phyloP scores from a whole-genome alignment of 2,888 invertebrate species.

The Sicus ferrugineus region DNA sequence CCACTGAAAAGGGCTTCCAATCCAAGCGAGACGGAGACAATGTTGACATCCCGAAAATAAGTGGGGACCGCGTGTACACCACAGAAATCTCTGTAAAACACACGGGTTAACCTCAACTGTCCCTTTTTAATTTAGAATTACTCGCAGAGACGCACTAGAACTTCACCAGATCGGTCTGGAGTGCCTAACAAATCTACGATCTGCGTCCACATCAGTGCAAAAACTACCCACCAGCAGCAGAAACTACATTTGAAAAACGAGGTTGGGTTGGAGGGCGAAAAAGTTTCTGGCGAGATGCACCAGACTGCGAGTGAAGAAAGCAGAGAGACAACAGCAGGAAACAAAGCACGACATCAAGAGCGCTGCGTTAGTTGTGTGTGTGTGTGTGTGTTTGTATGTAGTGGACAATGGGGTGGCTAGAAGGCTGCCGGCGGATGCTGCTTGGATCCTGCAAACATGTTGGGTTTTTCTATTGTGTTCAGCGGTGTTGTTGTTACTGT shows the following conservation, averaged over 20 bases:
- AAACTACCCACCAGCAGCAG: not conserved
- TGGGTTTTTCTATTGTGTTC: constrained; percentile 42
- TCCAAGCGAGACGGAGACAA: no score
- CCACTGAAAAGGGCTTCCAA: no score
- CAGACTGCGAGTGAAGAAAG: not conserved
- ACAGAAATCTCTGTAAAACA: no score
- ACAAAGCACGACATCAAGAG: constrained; percentile 8
- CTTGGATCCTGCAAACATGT: not conserved
- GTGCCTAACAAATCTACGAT: no score
- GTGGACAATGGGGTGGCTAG: no score
- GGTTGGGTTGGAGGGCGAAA: not conserved
- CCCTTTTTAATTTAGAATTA: no score
- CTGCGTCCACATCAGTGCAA: no score
- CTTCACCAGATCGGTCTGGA: no score
- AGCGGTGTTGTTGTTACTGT: constrained; percentile 44
- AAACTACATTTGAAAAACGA: constrained; percentile 6
- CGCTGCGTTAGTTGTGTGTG: constrained; percentile 10
- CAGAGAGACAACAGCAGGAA: constrained; percentile 11
- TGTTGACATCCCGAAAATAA: no score
- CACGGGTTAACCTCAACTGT: no score
- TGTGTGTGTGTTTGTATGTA: not conserved
- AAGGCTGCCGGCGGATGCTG: not conserved
- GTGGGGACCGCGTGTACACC: no score
- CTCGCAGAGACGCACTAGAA: no score
- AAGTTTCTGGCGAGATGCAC: not conserved